These are phyloP conservation scores for Dolichomitus sp. DNA, from an alignment of 2,888 invertebrate genomes.

Conservation along the genomic window DNA sequence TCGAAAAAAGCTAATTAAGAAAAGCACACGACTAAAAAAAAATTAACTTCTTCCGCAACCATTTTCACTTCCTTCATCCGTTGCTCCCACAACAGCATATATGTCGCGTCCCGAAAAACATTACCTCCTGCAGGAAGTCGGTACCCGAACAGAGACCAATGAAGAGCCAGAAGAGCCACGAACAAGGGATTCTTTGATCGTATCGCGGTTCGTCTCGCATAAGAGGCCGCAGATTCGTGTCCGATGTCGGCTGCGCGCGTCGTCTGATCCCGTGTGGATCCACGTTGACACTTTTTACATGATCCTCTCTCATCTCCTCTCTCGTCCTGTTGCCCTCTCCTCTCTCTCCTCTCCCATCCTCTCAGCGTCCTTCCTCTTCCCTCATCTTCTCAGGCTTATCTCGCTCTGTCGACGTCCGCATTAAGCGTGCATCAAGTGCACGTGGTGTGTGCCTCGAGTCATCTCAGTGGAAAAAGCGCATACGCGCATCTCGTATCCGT, in stretches of 20 bases:
- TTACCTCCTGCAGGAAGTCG: conserved; percentile 14
- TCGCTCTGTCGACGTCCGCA: conserved; percentile 21
- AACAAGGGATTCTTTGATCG: conserved; percentile 74
- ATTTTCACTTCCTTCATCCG: not conserved
- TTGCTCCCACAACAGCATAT: not conserved
- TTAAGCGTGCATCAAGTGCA: conserved; percentile 35
- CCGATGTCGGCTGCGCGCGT: conserved; percentile 37
- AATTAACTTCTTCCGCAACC: not conserved
- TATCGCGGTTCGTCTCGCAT: conserved; percentile 65
- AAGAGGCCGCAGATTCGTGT: conserved; percentile 55
- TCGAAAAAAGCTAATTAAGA: not conserved
- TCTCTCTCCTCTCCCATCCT: conserved; percentile 18
- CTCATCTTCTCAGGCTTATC: conserved; percentile 47
- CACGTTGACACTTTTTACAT: conserved; percentile 71
- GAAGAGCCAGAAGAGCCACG: conserved; percentile 54
- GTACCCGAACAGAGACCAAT: conserved; percentile 24
- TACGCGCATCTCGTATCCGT: conserved; percentile 49
- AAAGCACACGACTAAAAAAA: not conserved
- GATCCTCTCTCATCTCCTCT: conserved; percentile 41
- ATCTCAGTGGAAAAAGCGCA: conserved; percentile 16
- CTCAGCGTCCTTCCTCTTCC: conserved; percentile 15
- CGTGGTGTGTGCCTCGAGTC: conserved; percentile 23
- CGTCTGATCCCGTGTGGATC: conserved; percentile 60
- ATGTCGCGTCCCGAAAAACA: conserved; percentile 1
- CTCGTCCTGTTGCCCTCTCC: conserved; percentile 22